Conservation (phyloP, 1,140 invertebrate species). For the Lepidurus couesii region DNA sequence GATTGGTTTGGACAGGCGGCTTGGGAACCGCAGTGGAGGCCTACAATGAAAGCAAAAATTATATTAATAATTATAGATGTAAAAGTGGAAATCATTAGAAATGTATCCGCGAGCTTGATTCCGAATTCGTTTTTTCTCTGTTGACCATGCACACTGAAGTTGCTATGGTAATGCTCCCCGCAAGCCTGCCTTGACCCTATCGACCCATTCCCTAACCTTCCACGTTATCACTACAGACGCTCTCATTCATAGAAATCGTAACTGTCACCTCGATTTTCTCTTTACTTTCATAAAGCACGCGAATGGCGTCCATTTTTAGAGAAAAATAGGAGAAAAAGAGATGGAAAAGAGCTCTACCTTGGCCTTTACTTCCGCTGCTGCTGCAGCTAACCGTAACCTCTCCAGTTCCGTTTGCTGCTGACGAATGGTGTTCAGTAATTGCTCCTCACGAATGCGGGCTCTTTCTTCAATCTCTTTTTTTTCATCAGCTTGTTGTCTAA, state of each 20-base stretch:
- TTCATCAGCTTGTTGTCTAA: conserved; percentile 32
- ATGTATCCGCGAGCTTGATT: not conserved
- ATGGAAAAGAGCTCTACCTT: conserved; percentile 27
- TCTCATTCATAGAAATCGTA: not conserved
- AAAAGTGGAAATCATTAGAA: not conserved
- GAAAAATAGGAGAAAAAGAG: not conserved
- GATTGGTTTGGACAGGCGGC: not conserved
- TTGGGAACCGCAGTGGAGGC: not conserved
- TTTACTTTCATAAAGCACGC: not conserved
- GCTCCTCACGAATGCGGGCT: conserved; percentile 40
- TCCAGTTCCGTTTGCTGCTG: conserved; percentile 38
- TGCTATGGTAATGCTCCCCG: not conserved
- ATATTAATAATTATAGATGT: not conserved
- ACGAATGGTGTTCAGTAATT: conserved; percentile 39
- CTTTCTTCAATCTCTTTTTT: conserved; percentile 39
- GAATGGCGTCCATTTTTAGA: no score
- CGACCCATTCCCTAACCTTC: not conserved
- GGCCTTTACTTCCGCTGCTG: conserved; percentile 28
- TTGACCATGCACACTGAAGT: conserved; percentile 1
- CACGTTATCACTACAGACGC: not conserved
- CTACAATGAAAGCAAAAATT: not conserved
- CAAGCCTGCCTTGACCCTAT: not conserved
- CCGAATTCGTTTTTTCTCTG: not conserved
- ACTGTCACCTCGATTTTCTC: not conserved
- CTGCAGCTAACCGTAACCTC: conserved; percentile 36